Evolutionary conservation across 2,797 vertebrate species (phyloP), one percentile per base, ranked within the genome.

Genomic region (Neosalanx taihuensis): DNA sequence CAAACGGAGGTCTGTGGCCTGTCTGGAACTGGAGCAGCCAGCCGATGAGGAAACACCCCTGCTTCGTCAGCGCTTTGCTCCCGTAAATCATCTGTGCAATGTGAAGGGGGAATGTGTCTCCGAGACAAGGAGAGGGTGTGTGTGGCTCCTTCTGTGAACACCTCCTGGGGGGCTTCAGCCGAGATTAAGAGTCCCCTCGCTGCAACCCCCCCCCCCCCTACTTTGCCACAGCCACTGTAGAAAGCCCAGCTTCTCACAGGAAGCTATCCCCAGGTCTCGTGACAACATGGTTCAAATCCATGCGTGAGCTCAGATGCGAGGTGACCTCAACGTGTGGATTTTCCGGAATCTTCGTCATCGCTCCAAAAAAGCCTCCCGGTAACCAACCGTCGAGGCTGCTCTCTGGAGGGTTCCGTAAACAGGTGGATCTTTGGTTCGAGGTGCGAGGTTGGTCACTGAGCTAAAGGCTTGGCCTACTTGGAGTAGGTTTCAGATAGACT

Each of bases 171-270:
- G 64, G 64, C n/a, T 51, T 66, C 1, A 20, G 12, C 12, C 6
- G 23, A 72, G 65, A 67, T 67, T 81, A 74, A 83, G 70, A 77
- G 63, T 71, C 51, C 26, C 81, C 71, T 31, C 18, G 0, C 59
- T 29, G 30, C 26, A 15, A 7, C n/a, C 23, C 58, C 56, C 76
- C 68, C 41, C 5, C 79, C 60, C 75, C 83, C 75, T 70, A n/a
- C 26, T 41, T 51, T 74, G 69, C 68, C 26, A 23, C 46, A 67
- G 71, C 76, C 70, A 30, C 10, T 86, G 88, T 89, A 86, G 88
- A 85, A 86, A 87, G 66, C 88, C 89, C 86, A 88, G 83, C 86
- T 77, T 82, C 87, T 89, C 87, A 89, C 83, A 86, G 85, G 85
- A 90, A 90, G 84, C 88, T 86, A 85, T 90, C 85, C 85, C n/a